Base-by-base conservation (phyloP, 2,113 vertebrate genomes). In the Echinops telfairi region DNA sequence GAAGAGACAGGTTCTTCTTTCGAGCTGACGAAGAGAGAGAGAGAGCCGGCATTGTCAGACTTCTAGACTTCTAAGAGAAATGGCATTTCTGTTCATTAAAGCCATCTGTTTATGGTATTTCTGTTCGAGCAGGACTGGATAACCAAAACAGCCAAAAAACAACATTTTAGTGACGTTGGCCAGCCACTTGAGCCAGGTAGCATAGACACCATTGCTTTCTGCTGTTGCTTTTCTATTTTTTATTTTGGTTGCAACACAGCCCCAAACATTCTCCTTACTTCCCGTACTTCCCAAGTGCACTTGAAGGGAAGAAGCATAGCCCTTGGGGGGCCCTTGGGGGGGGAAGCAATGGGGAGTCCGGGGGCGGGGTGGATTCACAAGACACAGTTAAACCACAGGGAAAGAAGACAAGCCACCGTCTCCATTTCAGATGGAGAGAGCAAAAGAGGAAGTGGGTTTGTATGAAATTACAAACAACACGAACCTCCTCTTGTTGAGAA, bases 401-500 rank as follows among this genome's bases (percentile, higher is more conserved):
- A 73, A 75, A 43, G 47, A 47, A 6, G 27, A 29, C 2, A 66
- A 84, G 9, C 20, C 57, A 53, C 23, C 27, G 2, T 43, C 38
- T 33, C 17, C 12, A 22, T 86, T 93, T 88, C 83, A 89, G 40
- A 36, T 62, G 53, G 25, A 80, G 66, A 88, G 25, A 33, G 53
- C 25, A 2, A 20, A 81, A 62, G 86, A 86, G 80, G 82, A 95
- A 93, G 75, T 43, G 64, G 17, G n/a, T 76, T 94, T 76, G 60
- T 87, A 33, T 58, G 79, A 78, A 94, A 79, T 60, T 58, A 88
- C 92, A 89, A 83, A 89, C 57, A 80, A 84, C 71, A 86, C 76
- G 89, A 91, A 27, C 70, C 27, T 84, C 27, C 75, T 91, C 82
- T 60, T 68, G 9, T 77, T 9, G 36, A 0, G 1, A 84, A 93